These are phyloP conservation scores for Potamarius usumacintae DNA, from an alignment of 2,113 vertebrate genomes.

Conservation along the genomic window DNA sequence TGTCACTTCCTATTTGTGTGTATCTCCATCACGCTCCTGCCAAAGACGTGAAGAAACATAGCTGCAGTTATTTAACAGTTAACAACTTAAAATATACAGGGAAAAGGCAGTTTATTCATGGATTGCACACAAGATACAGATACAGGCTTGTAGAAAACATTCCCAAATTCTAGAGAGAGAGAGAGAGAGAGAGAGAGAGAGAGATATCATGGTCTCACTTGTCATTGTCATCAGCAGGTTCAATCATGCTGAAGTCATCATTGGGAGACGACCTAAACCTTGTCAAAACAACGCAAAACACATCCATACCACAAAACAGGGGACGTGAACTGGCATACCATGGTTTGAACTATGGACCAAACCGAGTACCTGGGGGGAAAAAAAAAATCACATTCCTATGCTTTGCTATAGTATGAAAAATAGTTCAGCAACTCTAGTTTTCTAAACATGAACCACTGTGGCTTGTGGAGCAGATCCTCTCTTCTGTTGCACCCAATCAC, in stretches of 20 bases:
- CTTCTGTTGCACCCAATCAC: too few relatives aligned
- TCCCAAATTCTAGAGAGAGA: background rate
- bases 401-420: background rate
- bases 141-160: background rate
- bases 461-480: too few relatives aligned
- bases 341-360: background rate
- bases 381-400: background rate
- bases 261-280: background rate
- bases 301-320: background rate
- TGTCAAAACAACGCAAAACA: background rate
- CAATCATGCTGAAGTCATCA: background rate
- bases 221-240: background rate
- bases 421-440: background rate
- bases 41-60: constrained; percentile 13
- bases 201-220: background rate
- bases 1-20: constrained; percentile 40
- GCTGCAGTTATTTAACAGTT: background rate
- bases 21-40: constrained; percentile 34
- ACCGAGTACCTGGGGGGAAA: background rate
- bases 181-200: constrained; percentile 21
- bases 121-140: background rate
- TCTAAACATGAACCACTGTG: too few relatives aligned
- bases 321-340: background rate
- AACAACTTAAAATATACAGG: background rate
- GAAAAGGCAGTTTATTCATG: background rate